phyloP scores from a whole-genome alignment of 35 echinoderm and acorn worm genomes.

The Hemicentrotus pulcherrimus region DNA sequence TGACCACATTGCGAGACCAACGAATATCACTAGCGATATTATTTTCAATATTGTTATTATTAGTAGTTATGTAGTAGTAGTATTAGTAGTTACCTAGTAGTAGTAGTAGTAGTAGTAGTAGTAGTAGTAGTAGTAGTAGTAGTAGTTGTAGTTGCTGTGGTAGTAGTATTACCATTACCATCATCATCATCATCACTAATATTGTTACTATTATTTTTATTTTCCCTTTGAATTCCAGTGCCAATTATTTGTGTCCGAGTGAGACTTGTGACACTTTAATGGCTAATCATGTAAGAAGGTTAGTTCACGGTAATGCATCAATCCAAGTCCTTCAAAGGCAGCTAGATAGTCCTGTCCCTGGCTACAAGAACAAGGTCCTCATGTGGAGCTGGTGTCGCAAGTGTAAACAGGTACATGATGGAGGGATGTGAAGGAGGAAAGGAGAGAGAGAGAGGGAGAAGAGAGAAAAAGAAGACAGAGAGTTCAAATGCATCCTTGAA shows the following conservation, averaged over 20 bases:
- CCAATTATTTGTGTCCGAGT: conserved; percentile 79
- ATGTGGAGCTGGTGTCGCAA: conserved; percentile 96
- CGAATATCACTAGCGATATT: too few species aligned
- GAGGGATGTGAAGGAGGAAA: neutral
- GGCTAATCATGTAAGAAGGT: conserved; percentile 81
- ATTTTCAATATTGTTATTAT: too few species aligned
- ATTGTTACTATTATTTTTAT: too few species aligned
- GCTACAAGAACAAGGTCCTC: conserved; percentile 72
- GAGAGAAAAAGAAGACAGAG: neutral
- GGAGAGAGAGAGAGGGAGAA: neutral
- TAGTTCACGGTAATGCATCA: conserved; percentile 75
- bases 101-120: too few species aligned
- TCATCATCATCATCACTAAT: too few species aligned
- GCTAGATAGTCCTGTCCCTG: conserved; percentile 76
- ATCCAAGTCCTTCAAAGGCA: conserved; percentile 76
- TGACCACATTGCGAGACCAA: too few species aligned
- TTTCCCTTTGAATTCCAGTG: conserved; percentile 37
- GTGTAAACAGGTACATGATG: conserved; percentile 80
- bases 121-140: too few species aligned
- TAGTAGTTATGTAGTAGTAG: too few species aligned
- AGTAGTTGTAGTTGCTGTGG: too few species aligned
- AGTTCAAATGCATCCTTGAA: neutral
- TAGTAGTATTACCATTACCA: too few species aligned
- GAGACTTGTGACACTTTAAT: conserved; percentile 74
- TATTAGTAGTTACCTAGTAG: too few species aligned